Evolutionary conservation across 2,888 invertebrate species (phyloP), one percentile per base, ranked within the genome.

Genomic region (Saturnia pavonia): DNA sequence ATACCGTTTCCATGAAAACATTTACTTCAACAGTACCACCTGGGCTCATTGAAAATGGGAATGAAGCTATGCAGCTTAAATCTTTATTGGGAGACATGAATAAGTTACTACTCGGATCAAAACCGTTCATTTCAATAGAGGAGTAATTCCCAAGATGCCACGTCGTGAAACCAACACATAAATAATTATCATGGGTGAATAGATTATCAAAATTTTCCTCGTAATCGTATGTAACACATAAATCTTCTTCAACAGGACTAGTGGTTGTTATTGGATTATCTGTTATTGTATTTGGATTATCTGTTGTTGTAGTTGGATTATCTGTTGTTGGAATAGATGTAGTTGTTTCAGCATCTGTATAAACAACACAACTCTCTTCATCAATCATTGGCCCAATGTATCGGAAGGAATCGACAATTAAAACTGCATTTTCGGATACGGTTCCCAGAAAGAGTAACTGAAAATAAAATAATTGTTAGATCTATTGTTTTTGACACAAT

Each of bases 51-150:
- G 74, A 69, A 67, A 84, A 84, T 7, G 69, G 69, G 54, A 82
- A 82, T 0, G 84, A 84, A 14, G 82, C 78, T 27, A 81, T 75
- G 70, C 85, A 84, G 51, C 84, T 83, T 40, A 80, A 73, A 42
- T 72, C 63, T 34, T 72, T 48, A 45, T 76, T 75, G 3, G 83
- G 84, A 7, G 19, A 19, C 65, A 65, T 40, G 9, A 40, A 65
- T 22, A 40, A 19, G n/a, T 65, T 19, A 25, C 65, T 65, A 16
- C 40, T 40, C 40, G n/a, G 19, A 65, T 65, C n/a, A n/a, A 65
- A 14, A n/a, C 65, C 40, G n/a, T 40, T 40, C 34, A 65, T 65
- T 40, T 3, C 65, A 40, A 65, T 40, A 19, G 9, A 40, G 19
- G 65, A 65, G 40, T 65, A 65, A 65, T 65, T 65, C 16, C 65